Percentiles rank a stretch among this genome's conserved stretches.
phyloP scores from a whole-genome alignment of 2,888 invertebrate genomes.

The Cataglyphis albicans region DNA sequence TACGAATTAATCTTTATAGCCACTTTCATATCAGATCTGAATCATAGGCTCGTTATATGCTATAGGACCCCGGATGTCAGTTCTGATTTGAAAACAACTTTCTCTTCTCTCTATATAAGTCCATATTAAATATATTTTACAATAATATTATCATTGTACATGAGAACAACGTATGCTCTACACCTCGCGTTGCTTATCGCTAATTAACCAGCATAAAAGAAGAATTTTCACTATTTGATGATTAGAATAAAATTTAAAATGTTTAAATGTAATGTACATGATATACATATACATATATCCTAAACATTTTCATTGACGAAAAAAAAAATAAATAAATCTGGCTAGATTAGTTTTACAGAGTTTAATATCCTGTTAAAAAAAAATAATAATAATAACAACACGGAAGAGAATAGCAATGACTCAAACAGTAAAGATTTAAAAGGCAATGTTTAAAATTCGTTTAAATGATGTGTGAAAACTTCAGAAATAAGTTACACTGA shows the following conservation, averaged over 20 bases:
- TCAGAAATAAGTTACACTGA: background rate
- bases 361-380: background rate
- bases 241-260: slow-evolving; percentile 24
- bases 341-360: background rate
- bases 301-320: slow-evolving; percentile 1
- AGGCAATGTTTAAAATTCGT: background rate
- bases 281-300: background rate
- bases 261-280: slow-evolving; percentile 7
- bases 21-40: slow-evolving; percentile 80
- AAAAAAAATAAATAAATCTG: background rate
- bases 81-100: slow-evolving; percentile 82
- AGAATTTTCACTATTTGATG: slow-evolving; percentile 13
- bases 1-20: slow-evolving; percentile 78
- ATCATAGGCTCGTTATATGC: slow-evolving; percentile 63
- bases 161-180: slow-evolving; percentile 85
- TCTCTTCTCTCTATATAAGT: slow-evolving; percentile 78
- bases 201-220: slow-evolving; percentile 76
- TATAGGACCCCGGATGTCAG: slow-evolving; percentile 73
- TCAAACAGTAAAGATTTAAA: background rate
- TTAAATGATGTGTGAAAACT: background rate
- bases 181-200: slow-evolving; percentile 78
- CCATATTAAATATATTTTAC: slow-evolving; percentile 86
- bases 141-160: slow-evolving; percentile 85
- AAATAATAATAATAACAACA: background rate
- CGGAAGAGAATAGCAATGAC: background rate